Percentiles rank a stretch among this genome's conserved stretches.
phyloP scores from a whole-genome alignment of 1,140 invertebrate genomes.

The Dendrolimus punctatus region DNA sequence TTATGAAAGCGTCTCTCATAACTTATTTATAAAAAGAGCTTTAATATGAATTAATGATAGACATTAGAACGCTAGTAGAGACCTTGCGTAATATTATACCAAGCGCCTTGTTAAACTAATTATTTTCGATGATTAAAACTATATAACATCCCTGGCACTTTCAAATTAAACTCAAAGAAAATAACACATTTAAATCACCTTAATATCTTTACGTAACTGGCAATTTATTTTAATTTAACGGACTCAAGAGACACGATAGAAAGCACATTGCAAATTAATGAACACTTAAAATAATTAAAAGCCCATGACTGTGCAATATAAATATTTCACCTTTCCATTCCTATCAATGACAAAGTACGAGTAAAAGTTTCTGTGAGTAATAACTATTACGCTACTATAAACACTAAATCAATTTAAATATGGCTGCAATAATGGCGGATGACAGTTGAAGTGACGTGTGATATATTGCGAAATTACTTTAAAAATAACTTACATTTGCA shows the following conservation, averaged over 20 bases:
- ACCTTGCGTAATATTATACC: no score
- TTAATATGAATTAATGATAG: no score
- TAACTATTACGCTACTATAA: conserved; percentile 19
- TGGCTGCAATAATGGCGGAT: conserved; percentile 12
- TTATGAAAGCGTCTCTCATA: no score
- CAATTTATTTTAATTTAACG: conserved; percentile 15
- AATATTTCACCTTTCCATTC: conserved; percentile 14
- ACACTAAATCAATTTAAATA: conserved; percentile 23
- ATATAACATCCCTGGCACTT: neutral
- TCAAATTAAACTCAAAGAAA: conserved; percentile 4
- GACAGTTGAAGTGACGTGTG: conserved; percentile 22
- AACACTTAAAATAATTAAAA: conserved; percentile 36
- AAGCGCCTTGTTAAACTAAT: no score
- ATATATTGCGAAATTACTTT: conserved; percentile 22
- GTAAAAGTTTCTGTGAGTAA: conserved; percentile 6
- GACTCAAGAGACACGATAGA: conserved; percentile 20
- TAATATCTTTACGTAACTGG: conserved; percentile 20
- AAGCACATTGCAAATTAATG: conserved; percentile 31
- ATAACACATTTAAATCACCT: conserved; percentile 18
- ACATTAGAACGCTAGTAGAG: no score
- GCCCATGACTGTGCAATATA: conserved; percentile 26
- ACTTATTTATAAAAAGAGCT: no score
- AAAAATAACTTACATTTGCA: conserved; percentile 13
- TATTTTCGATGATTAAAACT: neutral
- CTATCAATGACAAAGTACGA: conserved; percentile 9